Evolutionary conservation across 1,140 invertebrate species (phyloP).

Genomic region (Brachionus calyciflorus): DNA sequence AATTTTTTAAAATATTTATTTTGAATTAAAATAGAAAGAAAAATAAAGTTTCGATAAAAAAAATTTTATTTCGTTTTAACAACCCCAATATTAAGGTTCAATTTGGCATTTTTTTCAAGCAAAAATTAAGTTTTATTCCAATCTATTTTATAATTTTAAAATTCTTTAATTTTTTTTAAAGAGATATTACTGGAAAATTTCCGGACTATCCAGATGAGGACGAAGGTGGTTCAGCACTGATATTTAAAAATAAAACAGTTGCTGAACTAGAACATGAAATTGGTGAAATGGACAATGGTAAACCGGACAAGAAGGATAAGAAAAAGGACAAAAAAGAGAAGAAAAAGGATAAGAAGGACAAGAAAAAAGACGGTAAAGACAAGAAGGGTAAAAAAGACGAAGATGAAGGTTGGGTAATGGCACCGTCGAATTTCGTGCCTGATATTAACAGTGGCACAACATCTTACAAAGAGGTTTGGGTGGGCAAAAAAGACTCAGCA

Average conservation of each 20-base stretch:
- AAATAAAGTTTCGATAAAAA: no score
- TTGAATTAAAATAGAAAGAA: no score
- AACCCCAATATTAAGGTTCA: slow-evolving; percentile 4
- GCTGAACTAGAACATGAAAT: slow-evolving; percentile 59
- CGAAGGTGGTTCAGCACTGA: slow-evolving; percentile 75
- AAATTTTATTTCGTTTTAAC: no score
- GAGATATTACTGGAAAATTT: slow-evolving; percentile 73
- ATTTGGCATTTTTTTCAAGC: not conserved
- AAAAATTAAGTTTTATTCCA: not conserved
- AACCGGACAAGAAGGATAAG: slow-evolving; percentile 56
- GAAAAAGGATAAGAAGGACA: slow-evolving; percentile 52
- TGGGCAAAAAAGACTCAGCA: slow-evolving; percentile 70
- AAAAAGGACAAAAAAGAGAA: slow-evolving; percentile 53
- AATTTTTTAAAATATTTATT: no score
- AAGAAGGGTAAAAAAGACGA: slow-evolving; percentile 59
- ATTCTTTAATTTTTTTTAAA: slow-evolving; percentile 49
- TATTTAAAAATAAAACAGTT: slow-evolving; percentile 68
- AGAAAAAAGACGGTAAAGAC: slow-evolving; percentile 49
- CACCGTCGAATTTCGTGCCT: slow-evolving; percentile 58
- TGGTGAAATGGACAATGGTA: slow-evolving; percentile 52
- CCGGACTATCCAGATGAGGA: slow-evolving; percentile 85
- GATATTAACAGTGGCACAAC: slow-evolving; percentile 49
- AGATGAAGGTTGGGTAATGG: slow-evolving; percentile 62
- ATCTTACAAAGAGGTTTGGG: slow-evolving; percentile 66
- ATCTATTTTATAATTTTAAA: not conserved